Base-by-base conservation (phyloP, 2,888 invertebrate species). In the Tolmerus cingulatus region DNA sequence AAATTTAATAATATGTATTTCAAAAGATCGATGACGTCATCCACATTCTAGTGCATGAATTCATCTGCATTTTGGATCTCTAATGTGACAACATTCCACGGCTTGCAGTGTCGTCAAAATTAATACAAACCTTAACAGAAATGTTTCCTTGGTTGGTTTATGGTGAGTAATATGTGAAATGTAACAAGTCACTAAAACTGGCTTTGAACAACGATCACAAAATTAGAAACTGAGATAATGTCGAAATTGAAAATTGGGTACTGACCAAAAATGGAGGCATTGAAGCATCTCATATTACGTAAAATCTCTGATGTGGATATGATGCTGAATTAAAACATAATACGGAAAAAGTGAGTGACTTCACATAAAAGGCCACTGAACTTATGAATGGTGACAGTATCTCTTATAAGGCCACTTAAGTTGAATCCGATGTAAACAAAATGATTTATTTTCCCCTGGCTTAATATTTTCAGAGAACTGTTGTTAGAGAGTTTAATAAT, bases 251-350 rank as follows among this genome's bases (percentile, higher is more conserved):
- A 23, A 79, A 40, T 66, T 51, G 46, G 79, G 79, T 79, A 51
- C 46, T 51, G 7, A 66, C 66, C 27, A 30, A 79, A 27, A 79
- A 79, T 79, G 79, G 27, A 51, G 27, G 51, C 79, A 79, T 51
- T 79, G 79, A 79, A 79, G 79, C 79, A 79, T 79, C 79, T 79
- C 79, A 23, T 27, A 66, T 66, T 66, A 66, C 66, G 66, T 66
- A 66, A 66, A 66, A 66, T 3, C 66, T 23, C 27, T 2, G 66
- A 27, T 27, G 27, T 9, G 23, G 66, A 27, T 66, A 2, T 27
- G 66, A 66, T 66, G 66, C 66, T 66, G 19, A 66, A 66, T 19
- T 66, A 8, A 66, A 66, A 19, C 19, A 66, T 34, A 46, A 51
- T 23, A 16, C 27, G 5, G 27, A n/a, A 51, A 79, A 51, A 79